Evolutionary conservation across 2,888 invertebrate genomes (phyloP).

Genomic region (Trichogramma evanescens): DNA sequence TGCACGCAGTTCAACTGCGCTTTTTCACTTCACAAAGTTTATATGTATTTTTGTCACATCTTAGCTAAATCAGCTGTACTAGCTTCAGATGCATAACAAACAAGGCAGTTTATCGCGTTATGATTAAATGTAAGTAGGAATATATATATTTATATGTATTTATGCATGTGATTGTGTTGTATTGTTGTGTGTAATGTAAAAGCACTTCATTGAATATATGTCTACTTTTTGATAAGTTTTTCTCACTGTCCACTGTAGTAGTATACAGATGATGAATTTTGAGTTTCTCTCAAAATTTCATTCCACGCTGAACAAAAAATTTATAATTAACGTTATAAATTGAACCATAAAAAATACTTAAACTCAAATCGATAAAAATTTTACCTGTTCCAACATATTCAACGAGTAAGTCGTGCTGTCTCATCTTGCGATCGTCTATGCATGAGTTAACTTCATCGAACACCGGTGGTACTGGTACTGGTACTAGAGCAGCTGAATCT

Average conservation of each 20-base stretch:
- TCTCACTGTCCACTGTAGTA: constrained; percentile 55
- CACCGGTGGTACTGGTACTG: constrained; percentile 47
- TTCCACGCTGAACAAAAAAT: constrained; percentile 61
- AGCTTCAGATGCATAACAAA: constrained; percentile 20
- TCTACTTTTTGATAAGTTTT: constrained; percentile 21
- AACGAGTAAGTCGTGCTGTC: constrained; percentile 54
- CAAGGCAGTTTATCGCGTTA: constrained; percentile 20
- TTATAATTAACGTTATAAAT: constrained; percentile 5
- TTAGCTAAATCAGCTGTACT: constrained; percentile 21
- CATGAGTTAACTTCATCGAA: constrained; percentile 42
- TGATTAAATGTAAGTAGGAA: constrained; percentile 16
- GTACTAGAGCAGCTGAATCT: neutral
- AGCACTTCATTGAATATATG: constrained; percentile 20
- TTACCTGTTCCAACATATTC: constrained; percentile 59
- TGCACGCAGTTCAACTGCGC: constrained; percentile 21
- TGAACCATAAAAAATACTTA: neutral
- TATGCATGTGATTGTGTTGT: constrained; percentile 5
- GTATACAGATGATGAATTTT: constrained; percentile 49
- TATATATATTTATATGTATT: constrained; percentile 12
- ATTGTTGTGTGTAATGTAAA: constrained; percentile 8
- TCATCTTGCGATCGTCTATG: constrained; percentile 44
- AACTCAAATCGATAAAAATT: constrained; percentile 28
- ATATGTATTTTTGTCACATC: constrained; percentile 18
- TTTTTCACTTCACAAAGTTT: constrained; percentile 17
- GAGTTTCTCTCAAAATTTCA: constrained; percentile 54